Conservation (phyloP, 2,888 invertebrate species). For the Eupeodes latifasciatus region DNA sequence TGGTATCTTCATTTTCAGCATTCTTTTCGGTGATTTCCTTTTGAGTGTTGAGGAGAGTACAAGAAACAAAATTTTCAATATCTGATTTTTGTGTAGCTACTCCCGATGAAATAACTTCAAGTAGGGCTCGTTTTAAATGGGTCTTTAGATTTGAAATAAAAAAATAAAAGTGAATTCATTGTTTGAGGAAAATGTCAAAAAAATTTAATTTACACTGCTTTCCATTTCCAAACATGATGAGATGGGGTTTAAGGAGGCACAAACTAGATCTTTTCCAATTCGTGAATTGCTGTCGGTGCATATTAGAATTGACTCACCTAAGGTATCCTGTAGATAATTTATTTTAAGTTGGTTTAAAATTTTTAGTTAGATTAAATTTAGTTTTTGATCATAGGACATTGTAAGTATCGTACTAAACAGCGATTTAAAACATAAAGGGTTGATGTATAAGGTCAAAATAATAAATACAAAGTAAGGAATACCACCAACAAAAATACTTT, state of each 20-base stretch:
- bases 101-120: constrained; percentile 95
- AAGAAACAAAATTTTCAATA: constrained; percentile 90
- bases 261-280: constrained; percentile 89
- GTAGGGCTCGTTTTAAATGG: constrained; percentile 89
- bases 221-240: constrained; percentile 91
- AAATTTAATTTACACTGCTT: constrained; percentile 83
- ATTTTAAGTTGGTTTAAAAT: not conserved
- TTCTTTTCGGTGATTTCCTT: constrained; percentile 67
- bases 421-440: too few relatives aligned
- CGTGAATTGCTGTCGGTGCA: constrained; percentile 91
- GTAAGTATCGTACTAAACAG: too few relatives aligned
- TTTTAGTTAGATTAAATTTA: too few relatives aligned
- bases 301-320: constrained; percentile 95
- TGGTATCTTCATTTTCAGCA: constrained; percentile 23
- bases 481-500: too few relatives aligned
- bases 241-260: constrained; percentile 89
- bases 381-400: too few relatives aligned
- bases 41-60: constrained; percentile 88
- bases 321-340: constrained; percentile 84
- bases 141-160: constrained; percentile 77
- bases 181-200: too few relatives aligned
- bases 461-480: too few relatives aligned
- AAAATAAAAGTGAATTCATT: too few relatives aligned
- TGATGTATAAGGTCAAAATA: too few relatives aligned
- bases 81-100: constrained; percentile 90